phyloP scores from a whole-genome alignment of 2,113 vertebrate genomes.

The Setophaga coronata region DNA sequence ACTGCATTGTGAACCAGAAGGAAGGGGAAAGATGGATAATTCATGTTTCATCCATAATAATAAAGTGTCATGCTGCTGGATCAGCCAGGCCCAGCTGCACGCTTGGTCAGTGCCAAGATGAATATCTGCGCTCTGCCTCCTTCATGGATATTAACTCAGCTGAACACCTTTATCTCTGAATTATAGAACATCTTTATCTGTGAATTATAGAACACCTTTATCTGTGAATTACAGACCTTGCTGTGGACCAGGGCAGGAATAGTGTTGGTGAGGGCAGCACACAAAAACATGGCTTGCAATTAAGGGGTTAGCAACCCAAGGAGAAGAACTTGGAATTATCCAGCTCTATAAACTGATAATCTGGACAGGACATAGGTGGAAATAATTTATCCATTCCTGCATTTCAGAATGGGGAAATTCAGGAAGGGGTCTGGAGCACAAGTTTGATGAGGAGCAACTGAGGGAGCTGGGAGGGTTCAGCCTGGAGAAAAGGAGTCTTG shows the following conservation, averaged over 20 bases:
- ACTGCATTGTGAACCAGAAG: background rate
- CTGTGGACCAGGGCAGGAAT: background rate
- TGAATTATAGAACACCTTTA: background rate
- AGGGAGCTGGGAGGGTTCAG: background rate
- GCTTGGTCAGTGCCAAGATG: background rate
- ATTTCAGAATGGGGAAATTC: background rate
- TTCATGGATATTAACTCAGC: background rate
- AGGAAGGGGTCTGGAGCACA: background rate
- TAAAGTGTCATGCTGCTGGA: background rate
- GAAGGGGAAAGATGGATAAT: background rate
- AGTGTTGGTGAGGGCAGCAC: background rate
- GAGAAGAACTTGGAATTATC: background rate
- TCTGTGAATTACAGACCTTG: background rate
- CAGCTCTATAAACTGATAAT: background rate
- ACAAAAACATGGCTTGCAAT: background rate
- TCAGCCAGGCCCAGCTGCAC: background rate
- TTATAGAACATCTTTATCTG: background rate
- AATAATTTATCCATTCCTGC: background rate
- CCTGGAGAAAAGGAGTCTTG: background rate
- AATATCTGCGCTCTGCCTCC: background rate
- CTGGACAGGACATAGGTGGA: background rate
- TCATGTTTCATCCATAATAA: background rate
- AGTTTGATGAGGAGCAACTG: background rate
- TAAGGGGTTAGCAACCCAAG: background rate
- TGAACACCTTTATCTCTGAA: background rate